These are phyloP conservation scores for Lochmaea capreae DNA, from an alignment of 2,888 invertebrate genomes.

Conservation along the genomic window DNA sequence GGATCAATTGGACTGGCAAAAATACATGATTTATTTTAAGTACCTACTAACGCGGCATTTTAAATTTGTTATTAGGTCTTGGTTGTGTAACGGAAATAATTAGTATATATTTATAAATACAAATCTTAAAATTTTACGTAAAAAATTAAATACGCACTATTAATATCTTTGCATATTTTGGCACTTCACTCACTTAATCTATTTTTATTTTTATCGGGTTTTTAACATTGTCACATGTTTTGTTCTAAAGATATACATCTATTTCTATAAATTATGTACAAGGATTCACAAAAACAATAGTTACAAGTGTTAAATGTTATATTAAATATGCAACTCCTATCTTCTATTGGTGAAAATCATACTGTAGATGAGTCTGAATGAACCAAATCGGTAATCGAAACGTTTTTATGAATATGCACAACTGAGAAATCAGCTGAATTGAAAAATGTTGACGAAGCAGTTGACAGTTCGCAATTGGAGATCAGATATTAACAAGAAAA, in stretches of 20 bases:
- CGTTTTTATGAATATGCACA: too few relatives aligned
- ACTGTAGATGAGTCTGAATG: too few relatives aligned
- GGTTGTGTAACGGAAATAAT: conserved; percentile 1
- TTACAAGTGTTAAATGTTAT: background rate
- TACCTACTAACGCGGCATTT: background rate
- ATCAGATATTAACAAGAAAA: too few relatives aligned
- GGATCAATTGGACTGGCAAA: background rate
- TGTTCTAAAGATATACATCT: conserved; percentile 29
- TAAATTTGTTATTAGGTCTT: background rate
- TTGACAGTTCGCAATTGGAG: too few relatives aligned
- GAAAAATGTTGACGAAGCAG: too few relatives aligned
- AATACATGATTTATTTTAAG: background rate
- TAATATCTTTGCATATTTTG: conserved; percentile 39
- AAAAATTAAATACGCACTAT: conserved; percentile 31
- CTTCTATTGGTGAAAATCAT: too few relatives aligned
- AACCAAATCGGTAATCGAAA: too few relatives aligned
- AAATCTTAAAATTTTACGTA: conserved; percentile 4
- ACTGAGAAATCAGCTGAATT: too few relatives aligned
- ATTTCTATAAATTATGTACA: conserved; percentile 20
- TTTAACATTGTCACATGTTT: conserved; percentile 40
- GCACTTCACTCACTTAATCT: conserved; percentile 36
- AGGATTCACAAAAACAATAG: conserved; percentile 4
- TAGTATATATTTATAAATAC: conserved; percentile 10
- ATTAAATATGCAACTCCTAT: background rate
- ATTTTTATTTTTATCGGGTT: conserved; percentile 42